phyloP scores from a whole-genome alignment of 2,888 invertebrate genomes.

The Agriotes lineatus region DNA sequence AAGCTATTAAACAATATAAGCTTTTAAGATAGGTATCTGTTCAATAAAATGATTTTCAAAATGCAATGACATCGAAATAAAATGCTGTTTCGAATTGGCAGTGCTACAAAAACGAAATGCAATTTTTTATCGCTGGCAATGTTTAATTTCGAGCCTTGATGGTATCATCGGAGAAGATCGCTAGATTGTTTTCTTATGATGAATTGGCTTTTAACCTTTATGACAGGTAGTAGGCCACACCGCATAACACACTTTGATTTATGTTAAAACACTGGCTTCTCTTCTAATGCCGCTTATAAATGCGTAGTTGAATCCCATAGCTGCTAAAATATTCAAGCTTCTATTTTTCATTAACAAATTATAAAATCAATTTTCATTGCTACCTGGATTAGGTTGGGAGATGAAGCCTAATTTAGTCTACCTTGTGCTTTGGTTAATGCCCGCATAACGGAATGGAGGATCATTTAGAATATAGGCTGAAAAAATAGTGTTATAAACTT shows the following conservation, averaged over 20 bases:
- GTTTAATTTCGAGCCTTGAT: slow-evolving; percentile 8
- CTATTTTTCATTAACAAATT: too few relatives aligned
- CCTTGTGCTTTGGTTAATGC: too few relatives aligned
- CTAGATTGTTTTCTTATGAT: slow-evolving; percentile 46
- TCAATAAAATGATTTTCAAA: neutral
- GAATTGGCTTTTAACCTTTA: slow-evolving; percentile 55
- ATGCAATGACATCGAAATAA: neutral
- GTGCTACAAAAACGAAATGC: too few relatives aligned
- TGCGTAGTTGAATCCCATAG: neutral
- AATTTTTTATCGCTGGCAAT: neutral
- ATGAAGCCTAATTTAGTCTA: too few relatives aligned
- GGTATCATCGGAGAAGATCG: slow-evolving; percentile 16
- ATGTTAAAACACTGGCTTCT: slow-evolving; percentile 51
- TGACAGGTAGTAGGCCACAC: slow-evolving; percentile 54
- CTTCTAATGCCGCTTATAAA: neutral
- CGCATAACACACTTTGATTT: slow-evolving; percentile 56
- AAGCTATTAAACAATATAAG: too few relatives aligned
- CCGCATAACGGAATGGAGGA: too few relatives aligned
- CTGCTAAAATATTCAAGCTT: too few relatives aligned
- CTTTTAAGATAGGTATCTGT: neutral
- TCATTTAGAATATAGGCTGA: too few relatives aligned
- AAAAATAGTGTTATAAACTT: too few relatives aligned
- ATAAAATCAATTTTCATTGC: too few relatives aligned
- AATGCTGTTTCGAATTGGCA: neutral
- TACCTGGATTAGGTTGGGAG: too few relatives aligned